These are phyloP conservation scores for Palaemon carinicauda DNA, from an alignment of 1,140 invertebrate genomes.

Conservation along the genomic window DNA sequence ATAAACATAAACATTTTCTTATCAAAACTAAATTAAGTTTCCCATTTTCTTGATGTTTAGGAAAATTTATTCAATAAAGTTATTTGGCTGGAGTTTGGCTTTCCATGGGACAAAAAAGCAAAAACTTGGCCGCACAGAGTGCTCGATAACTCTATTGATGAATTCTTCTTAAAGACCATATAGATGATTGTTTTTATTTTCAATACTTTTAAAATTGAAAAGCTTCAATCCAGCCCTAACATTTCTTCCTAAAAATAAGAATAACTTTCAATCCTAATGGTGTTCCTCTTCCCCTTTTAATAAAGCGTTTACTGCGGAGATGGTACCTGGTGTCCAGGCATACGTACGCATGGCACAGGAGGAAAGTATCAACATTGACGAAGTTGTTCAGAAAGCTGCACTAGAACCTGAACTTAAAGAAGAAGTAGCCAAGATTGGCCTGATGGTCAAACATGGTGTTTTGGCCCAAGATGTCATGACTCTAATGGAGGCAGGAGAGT, in stretches of 20 bases:
- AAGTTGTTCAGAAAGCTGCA: constrained; percentile 83
- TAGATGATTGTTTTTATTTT: no score
- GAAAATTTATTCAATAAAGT: no score
- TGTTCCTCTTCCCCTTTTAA: constrained; percentile 28
- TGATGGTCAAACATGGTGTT: constrained; percentile 59
- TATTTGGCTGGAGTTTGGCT: no score
- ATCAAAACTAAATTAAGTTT: no score
- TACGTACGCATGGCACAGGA: constrained; percentile 77
- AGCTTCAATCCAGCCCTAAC: neutral
- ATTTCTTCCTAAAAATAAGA: no score
- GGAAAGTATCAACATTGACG: constrained; percentile 80
- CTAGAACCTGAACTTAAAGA: constrained; percentile 79
- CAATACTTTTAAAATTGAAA: neutral
- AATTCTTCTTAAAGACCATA: no score
- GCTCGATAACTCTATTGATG: no score
- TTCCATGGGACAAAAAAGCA: no score
- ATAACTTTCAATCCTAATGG: neutral
- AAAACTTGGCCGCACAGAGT: no score
- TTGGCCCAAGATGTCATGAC: constrained; percentile 55
- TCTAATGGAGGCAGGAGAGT: constrained; percentile 58
- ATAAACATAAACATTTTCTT: no score
- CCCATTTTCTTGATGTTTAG: no score
- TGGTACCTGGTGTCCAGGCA: constrained; percentile 60
- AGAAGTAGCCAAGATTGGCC: constrained; percentile 59
- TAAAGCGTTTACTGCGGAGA: constrained; percentile 57